Conservation (phyloP, 2,888 invertebrate genomes). For the Mythimna loreyi region DNA sequence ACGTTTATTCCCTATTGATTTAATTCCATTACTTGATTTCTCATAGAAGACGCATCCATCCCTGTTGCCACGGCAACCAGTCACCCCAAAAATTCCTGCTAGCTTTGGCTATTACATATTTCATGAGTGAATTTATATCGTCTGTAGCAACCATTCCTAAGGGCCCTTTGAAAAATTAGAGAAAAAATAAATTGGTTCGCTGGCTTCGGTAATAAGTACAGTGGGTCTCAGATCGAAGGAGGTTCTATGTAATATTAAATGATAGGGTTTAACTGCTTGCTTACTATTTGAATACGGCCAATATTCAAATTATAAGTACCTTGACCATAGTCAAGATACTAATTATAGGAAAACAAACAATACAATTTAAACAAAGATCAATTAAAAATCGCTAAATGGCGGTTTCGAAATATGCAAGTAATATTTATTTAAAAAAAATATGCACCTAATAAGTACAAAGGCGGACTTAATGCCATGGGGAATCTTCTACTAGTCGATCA, state of each 20-base stretch:
- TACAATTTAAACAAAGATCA: no score
- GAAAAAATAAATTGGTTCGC: conserved; percentile 26
- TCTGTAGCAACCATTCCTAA: conserved; percentile 39
- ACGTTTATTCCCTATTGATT: conserved; percentile 26
- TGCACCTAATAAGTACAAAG: no score
- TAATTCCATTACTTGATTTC: conserved; percentile 44
- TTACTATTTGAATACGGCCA: neutral
- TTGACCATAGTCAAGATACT: no score
- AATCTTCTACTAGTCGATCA: no score
- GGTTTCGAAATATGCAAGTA: no score
- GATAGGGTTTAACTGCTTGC: neutral
- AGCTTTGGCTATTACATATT: conserved; percentile 61
- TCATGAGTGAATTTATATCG: conserved; percentile 62
- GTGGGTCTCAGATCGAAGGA: neutral
- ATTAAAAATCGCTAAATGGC: no score
- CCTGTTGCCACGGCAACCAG: conserved; percentile 53
- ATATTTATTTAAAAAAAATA: no score
- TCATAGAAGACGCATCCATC: conserved; percentile 18
- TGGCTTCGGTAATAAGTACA: neutral
- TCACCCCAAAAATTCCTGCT: conserved; percentile 53
- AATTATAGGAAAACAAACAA: neutral
- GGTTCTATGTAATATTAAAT: neutral
- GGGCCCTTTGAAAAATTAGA: conserved; percentile 46
- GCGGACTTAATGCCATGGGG: no score
- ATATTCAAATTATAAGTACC: no score